A percentile compares a stretch with the other conserved stretches of the same genome.
Conservation (phyloP, 2,797 vertebrate genomes). For the Jordanella pulchra region DNA sequence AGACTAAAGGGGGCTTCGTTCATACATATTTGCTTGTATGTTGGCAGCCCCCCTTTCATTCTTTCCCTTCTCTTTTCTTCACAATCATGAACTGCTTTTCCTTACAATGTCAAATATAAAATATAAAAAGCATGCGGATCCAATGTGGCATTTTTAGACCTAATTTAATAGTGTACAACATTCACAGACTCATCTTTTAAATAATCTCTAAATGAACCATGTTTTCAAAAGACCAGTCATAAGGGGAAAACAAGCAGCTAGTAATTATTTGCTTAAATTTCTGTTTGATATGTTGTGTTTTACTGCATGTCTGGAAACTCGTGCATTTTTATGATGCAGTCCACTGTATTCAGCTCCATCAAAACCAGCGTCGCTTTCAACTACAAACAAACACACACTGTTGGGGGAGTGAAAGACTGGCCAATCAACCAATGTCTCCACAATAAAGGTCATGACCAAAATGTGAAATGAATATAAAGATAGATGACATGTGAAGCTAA, state of each 20-base stretch:
- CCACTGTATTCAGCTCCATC: conserved; percentile 49
- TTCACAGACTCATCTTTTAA: neutral
- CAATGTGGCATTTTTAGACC: neutral
- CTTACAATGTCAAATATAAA: neutral
- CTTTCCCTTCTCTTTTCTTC: neutral
- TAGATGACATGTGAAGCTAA: conserved; percentile 67
- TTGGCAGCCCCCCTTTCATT: no score
- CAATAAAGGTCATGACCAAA: conserved; percentile 78
- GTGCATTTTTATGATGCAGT: conserved; percentile 61
- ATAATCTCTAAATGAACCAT: neutral
- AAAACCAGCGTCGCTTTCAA: conserved; percentile 42
- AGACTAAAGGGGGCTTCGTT: neutral
- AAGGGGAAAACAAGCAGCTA: neutral
- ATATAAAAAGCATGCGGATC: neutral
- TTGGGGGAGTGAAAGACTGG: conserved; percentile 55
- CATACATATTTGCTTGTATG: no score
- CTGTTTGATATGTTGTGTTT: conserved; percentile 20
- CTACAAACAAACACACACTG: conserved; percentile 67
- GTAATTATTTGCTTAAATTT: conserved; percentile 20
- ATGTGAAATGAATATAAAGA: conserved; percentile 78
- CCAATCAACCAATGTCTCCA: conserved; percentile 75
- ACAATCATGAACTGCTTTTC: neutral
- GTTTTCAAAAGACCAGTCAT: conserved; percentile 2
- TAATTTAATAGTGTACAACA: neutral
- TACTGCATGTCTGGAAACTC: conserved; percentile 38